phyloP scores from a whole-genome alignment of 2,888 invertebrate species.

The Stenoptilia bipunctidactyla region DNA sequence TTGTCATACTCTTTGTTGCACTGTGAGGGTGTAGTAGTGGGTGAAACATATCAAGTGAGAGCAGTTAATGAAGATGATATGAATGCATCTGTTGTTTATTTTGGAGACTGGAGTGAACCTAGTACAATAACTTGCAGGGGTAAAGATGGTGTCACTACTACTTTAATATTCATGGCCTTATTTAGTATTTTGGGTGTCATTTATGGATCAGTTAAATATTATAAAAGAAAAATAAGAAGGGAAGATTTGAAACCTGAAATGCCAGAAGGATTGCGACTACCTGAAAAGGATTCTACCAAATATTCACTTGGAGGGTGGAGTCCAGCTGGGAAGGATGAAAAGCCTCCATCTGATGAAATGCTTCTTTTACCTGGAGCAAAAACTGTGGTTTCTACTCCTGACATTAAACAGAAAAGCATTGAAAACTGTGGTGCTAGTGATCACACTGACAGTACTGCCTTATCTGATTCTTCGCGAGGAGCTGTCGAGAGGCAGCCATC shows the following conservation, averaged over 20 bases:
- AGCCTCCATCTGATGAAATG: constrained; percentile 58
- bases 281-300: constrained; percentile 55
- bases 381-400: constrained; percentile 34
- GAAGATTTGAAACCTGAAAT: constrained; percentile 76
- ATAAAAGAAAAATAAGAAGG: constrained; percentile 74
- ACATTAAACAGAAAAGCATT: constrained; percentile 42
- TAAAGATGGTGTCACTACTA: constrained; percentile 38
- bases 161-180: constrained; percentile 38
- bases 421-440: constrained; percentile 53
- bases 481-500: constrained; percentile 47
- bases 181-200: constrained; percentile 35
- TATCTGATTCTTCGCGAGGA: constrained; percentile 50
- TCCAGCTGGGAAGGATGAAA: constrained; percentile 52
- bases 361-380: constrained; percentile 49
- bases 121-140: constrained; percentile 38
- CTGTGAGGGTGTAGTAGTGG: constrained; percentile 40
- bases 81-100: constrained; percentile 34
- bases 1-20: constrained; percentile 26
- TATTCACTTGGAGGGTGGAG: constrained; percentile 50
- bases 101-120: constrained; percentile 51
- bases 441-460: constrained; percentile 57
- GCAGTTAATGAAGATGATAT: constrained; percentile 40
- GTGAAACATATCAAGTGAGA: constrained; percentile 49
- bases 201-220: constrained; percentile 61
- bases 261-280: constrained; percentile 73